Evolutionary conservation across 1,140 invertebrate species (phyloP), one percentile per base, ranked within the genome.

Genomic region (Drosophila setifemur): DNA sequence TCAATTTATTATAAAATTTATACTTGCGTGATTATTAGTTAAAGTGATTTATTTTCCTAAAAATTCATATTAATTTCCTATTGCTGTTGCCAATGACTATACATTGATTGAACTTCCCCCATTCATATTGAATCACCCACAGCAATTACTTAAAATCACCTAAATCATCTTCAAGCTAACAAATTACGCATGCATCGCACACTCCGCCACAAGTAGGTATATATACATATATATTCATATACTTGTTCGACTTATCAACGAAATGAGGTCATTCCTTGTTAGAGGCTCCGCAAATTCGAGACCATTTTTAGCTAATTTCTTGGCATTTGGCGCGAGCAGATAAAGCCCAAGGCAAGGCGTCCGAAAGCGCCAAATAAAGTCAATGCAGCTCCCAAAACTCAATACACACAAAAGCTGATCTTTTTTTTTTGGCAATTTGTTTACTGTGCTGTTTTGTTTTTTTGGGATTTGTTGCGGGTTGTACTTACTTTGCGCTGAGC

Each of bases 401-500:
- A 37, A 21, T 40, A 25, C 31, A 40, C 8, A 19, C 21, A 68
- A 47, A 50, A 21, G 47, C 3, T 8, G 35, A 21, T 8, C 19
- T 16, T 29, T 45, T 39, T 55, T 71, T 73, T 78, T 74, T 61
- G 79, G 58, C 70, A 83, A 85, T 73, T 86, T 86, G 77, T 72
- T 83, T 73, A 66, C 49, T 42, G 12, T 42, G 42, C 25, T 67
- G 50, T 44, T 58, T 37, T 8, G 28, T 48, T 48, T 48, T 73
- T 57, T 68, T 53, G 44, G 33, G 47, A 6, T 42, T 48, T 57
- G 6, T 43, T 70, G 39, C 55, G 58, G 2, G 25, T 39, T 48
- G 45, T 69, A 91, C 92, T 93, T 91, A 98, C 97, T 94, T 97
- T 98, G 89, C 95, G 93, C 91, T 98, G 96, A 25, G 97, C 96